Evolutionary conservation across 2,113 vertebrate species (phyloP).

Genomic region (Phyllopteryx taeniolatus): DNA sequence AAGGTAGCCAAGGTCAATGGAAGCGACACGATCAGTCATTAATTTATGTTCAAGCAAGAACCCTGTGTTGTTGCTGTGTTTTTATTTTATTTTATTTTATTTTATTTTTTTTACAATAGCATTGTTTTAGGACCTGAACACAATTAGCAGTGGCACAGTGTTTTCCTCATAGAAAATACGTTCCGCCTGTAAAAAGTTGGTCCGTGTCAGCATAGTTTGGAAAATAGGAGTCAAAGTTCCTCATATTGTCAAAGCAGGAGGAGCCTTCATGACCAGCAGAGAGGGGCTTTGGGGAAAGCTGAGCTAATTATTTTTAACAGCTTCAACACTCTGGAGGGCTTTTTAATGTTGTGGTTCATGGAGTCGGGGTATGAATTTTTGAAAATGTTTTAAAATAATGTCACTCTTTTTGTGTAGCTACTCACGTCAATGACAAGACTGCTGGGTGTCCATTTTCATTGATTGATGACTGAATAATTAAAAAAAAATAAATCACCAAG

Average conservation of each 20-base stretch:
- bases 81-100: no score
- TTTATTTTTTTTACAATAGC: not conserved
- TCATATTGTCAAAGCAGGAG: slow-evolving; percentile 24
- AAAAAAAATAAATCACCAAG: no score
- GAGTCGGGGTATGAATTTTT: slow-evolving; percentile 66
- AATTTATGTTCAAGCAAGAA: not conserved
- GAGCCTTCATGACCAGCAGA: slow-evolving; percentile 44
- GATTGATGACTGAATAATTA: no score
- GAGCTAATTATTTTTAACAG: slow-evolving; percentile 89
- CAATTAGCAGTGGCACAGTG: slow-evolving; percentile 37
- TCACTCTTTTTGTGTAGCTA: slow-evolving; percentile 77
- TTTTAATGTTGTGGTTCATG: slow-evolving; percentile 71
- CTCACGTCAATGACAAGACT: slow-evolving; percentile 64
- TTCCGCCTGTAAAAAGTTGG: slow-evolving; percentile 60
- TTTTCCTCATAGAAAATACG: slow-evolving; percentile 50
- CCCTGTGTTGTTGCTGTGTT: not conserved
- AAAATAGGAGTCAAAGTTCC: slow-evolving; percentile 40
- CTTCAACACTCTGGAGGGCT: slow-evolving; percentile 75
- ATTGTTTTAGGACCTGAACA: slow-evolving; percentile 34
- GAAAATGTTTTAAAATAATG: slow-evolving; percentile 58
- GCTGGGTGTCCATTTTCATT: slow-evolving; percentile 3
- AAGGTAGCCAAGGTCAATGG: no score
- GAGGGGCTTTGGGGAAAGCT: slow-evolving; percentile 44
- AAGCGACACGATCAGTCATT: no score
- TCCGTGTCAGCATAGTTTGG: slow-evolving; percentile 38